Percentiles rank a stretch among this genome's conserved stretches.
Conservation (phyloP, 2,797 vertebrate species). For the Poeciliopsis paucimaculata region DNA sequence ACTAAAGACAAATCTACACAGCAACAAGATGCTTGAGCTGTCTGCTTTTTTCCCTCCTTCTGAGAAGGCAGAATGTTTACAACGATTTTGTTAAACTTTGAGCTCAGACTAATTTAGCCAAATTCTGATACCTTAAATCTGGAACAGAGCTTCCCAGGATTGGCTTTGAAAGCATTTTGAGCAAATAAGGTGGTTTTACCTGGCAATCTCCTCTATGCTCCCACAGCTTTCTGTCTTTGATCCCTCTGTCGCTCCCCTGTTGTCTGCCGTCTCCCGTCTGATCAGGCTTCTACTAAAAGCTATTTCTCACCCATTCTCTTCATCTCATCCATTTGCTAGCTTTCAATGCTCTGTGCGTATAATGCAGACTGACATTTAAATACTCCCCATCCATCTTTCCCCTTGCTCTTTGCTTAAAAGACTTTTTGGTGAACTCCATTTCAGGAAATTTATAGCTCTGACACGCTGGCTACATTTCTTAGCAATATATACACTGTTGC, state of each 20-base stretch:
- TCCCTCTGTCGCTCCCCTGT: slow-evolving; percentile 17
- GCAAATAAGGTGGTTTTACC: slow-evolving; percentile 35
- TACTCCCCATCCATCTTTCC: slow-evolving; percentile 14
- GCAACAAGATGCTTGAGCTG: neutral
- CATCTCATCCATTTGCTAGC: slow-evolving; percentile 24
- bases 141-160: slow-evolving; percentile 9
- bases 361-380: slow-evolving; percentile 42
- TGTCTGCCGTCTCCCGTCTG: slow-evolving; percentile 20
- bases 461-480: neutral
- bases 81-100: neutral
- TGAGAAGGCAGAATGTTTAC: neutral
- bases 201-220: slow-evolving; percentile 36
- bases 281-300: slow-evolving; percentile 36
- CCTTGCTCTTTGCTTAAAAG: slow-evolving; percentile 10
- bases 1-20: neutral
- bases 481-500: neutral
- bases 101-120: neutral
- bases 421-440: slow-evolving; percentile 13
- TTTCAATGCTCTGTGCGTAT: slow-evolving; percentile 24
- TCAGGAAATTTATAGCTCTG: neutral
- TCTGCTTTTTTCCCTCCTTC: neutral
- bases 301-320: slow-evolving; percentile 33
- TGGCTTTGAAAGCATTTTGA: slow-evolving; percentile 24
- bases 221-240: slow-evolving; percentile 36
- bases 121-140: slow-evolving; percentile 17